phyloP scores from a whole-genome alignment of 2,888 invertebrate species.

The Ichneumon xanthorius region DNA sequence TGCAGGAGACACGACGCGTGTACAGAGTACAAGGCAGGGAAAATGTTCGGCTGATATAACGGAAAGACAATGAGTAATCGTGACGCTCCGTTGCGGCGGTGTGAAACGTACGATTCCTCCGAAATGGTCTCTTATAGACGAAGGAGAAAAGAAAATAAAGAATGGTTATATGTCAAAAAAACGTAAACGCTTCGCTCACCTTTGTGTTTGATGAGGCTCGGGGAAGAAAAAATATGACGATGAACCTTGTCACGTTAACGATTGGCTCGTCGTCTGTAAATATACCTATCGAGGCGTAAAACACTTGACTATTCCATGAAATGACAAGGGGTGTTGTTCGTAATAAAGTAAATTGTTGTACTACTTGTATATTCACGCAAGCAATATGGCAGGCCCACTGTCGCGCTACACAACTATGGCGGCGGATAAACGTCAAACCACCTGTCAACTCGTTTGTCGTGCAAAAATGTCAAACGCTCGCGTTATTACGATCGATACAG shows the following conservation, averaged over 20 bases:
- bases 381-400: slow-evolving; percentile 76
- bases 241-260: slow-evolving; percentile 34
- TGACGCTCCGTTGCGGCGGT: neutral
- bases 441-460: slow-evolving; percentile 70
- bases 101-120: neutral
- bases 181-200: slow-evolving; percentile 63
- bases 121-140: neutral
- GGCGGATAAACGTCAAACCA: slow-evolving; percentile 76
- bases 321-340: slow-evolving; percentile 66
- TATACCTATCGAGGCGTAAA: slow-evolving; percentile 18
- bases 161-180: slow-evolving; percentile 68
- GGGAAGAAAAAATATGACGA: slow-evolving; percentile 31
- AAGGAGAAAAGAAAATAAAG: slow-evolving; percentile 15
- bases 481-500: slow-evolving; percentile 34
- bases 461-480: slow-evolving; percentile 10
- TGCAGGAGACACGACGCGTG: slow-evolving; percentile 27
- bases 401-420: slow-evolving; percentile 71
- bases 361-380: slow-evolving; percentile 69
- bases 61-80: neutral
- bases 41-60: neutral
- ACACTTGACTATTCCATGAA: slow-evolving; percentile 70
- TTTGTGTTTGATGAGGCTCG: slow-evolving; percentile 46
- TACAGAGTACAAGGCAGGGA: slow-evolving; percentile 10
- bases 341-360: slow-evolving; percentile 70
- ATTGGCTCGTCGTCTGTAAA: slow-evolving; percentile 41